Conservation (phyloP, 2,888 invertebrate species). For the Lycocerus yunnanus region DNA sequence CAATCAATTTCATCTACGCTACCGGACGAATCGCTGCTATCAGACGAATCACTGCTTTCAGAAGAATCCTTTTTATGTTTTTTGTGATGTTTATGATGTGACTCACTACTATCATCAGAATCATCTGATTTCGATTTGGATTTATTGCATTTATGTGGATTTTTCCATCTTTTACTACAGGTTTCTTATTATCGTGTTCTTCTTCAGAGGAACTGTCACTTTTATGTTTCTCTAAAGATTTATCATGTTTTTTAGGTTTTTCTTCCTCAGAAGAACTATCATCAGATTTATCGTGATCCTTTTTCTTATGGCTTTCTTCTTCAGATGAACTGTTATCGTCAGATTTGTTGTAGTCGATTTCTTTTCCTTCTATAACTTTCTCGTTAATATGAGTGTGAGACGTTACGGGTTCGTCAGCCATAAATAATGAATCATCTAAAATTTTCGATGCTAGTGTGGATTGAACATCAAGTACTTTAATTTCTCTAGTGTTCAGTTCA, state of each 20-base stretch:
- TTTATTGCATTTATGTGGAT: neutral
- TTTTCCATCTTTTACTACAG: slow-evolving; percentile 1
- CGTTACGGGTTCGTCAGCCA: slow-evolving; percentile 10
- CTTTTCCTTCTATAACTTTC: slow-evolving; percentile 22
- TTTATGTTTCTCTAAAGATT: neutral
- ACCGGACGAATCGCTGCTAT: slow-evolving; percentile 25
- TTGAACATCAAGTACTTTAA: neutral
- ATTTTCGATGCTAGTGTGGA: neutral
- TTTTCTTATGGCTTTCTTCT: slow-evolving; percentile 19
- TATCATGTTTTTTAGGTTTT: slow-evolving; percentile 12
- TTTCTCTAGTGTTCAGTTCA: neutral
- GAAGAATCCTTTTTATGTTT: slow-evolving; percentile 2
- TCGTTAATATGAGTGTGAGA: slow-evolving; percentile 9
- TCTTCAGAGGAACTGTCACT: slow-evolving; percentile 15
- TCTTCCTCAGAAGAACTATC: slow-evolving; percentile 23
- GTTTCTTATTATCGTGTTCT: slow-evolving; percentile 12
- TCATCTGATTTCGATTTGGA: neutral
- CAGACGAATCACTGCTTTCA: slow-evolving; percentile 17
- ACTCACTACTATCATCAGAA: neutral
- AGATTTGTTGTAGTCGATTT: slow-evolving; percentile 26
- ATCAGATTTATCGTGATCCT: slow-evolving; percentile 26
- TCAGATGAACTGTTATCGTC: slow-evolving; percentile 21
- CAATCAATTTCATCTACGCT: slow-evolving; percentile 25
- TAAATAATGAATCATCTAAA: slow-evolving; percentile 4
- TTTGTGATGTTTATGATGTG: slow-evolving; percentile 20